phyloP scores from a whole-genome alignment of 2,888 invertebrate species.

The Rhyacophila evoluta region DNA sequence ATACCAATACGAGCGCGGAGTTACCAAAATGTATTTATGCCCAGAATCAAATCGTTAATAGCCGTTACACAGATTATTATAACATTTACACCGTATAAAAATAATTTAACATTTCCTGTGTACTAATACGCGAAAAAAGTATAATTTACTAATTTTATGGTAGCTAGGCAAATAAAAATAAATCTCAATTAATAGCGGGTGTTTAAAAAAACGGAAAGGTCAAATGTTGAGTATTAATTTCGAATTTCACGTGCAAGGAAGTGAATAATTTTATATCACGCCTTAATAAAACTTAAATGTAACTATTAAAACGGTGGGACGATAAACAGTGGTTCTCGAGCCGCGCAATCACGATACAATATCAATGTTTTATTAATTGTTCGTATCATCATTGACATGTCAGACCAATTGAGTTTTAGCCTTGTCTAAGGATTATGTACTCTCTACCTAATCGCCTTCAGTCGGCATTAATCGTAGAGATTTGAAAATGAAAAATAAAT shows the following conservation, averaged over 20 bases:
- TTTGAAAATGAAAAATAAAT: no score
- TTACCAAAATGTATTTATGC: not conserved
- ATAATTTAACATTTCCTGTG: not conserved
- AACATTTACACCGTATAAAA: not conserved
- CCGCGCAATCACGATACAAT: no score
- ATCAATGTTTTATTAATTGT: no score
- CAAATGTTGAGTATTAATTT: constrained; percentile 4
- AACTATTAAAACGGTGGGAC: not conserved
- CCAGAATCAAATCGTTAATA: not conserved
- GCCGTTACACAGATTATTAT: not conserved
- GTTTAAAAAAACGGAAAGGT: not conserved
- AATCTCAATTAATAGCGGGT: not conserved
- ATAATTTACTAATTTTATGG: constrained; percentile 10
- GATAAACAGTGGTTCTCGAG: not conserved
- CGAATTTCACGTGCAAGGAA: constrained; percentile 2
- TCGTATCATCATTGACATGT: no score
- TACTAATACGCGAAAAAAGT: not conserved
- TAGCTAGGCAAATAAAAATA: not conserved
- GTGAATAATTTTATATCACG: not conserved
- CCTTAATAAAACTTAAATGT: not conserved
- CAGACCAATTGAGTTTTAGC: no score
- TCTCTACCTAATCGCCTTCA: no score
- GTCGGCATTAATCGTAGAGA: no score
- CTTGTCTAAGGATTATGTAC: no score
- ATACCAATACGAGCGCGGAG: no score